Percentiles rank a stretch among this genome's conserved stretches.
Evolutionary conservation across 2,113 vertebrate species (phyloP).

Genomic region (Lates calcarifer): DNA sequence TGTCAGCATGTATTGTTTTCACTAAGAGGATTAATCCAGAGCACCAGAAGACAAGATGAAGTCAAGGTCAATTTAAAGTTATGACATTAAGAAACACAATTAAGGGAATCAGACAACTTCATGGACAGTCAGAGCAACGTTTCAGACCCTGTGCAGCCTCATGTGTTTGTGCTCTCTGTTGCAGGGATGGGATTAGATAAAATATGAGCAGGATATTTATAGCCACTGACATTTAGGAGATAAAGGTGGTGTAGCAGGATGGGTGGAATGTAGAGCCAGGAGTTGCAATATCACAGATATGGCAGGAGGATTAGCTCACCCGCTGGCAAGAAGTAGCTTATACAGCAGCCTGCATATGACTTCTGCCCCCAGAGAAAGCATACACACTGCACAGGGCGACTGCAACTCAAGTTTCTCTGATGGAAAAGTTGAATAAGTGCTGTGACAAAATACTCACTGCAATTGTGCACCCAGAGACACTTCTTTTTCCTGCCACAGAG

Average conservation of each 20-base stretch:
- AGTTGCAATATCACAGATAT: constrained; percentile 52
- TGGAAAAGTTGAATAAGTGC: not conserved
- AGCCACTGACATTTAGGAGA: constrained; percentile 73
- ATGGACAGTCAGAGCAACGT: not conserved
- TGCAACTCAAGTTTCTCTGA: not conserved
- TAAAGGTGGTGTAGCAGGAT: constrained; percentile 58
- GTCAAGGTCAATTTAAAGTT: not conserved
- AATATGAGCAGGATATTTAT: constrained; percentile 72
- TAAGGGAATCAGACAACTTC: not conserved
- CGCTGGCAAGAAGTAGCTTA: constrained; percentile 42
- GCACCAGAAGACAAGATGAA: not conserved
- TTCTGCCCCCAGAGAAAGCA: constrained; percentile 23
- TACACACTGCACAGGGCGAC: constrained; percentile 6
- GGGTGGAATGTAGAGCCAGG: constrained; percentile 54
- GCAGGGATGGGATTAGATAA: constrained; percentile 57
- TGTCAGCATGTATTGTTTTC: too few relatives aligned
- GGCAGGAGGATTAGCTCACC: constrained; percentile 52
- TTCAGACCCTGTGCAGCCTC: not conserved
- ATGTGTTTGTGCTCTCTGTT: constrained; percentile 20
- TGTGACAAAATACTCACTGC: not conserved
- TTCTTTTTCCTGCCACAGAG: not conserved
- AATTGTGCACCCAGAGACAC: too few relatives aligned
- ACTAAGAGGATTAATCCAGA: too few relatives aligned
- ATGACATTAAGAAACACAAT: not conserved
- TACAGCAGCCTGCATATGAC: constrained; percentile 28